phyloP scores from a whole-genome alignment of 2,797 vertebrate genomes.

The Fratercula arctica region DNA sequence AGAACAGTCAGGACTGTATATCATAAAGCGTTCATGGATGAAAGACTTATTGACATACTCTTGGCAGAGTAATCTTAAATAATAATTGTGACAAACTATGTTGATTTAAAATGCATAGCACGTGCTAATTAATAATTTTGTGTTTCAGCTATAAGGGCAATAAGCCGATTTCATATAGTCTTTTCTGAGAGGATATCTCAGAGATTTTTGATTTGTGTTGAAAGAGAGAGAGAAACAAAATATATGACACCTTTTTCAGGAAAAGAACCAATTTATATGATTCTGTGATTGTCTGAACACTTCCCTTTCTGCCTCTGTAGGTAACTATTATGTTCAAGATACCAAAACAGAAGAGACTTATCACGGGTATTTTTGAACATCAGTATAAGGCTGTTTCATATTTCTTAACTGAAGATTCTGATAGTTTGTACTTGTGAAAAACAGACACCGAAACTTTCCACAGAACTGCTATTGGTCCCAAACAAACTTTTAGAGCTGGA shows the following conservation, averaged over 20 bases:
- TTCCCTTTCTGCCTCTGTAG: not conserved
- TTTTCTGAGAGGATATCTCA: not conserved
- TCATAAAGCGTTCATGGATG: not conserved
- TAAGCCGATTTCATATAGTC: not conserved
- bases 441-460: not conserved
- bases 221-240: not conserved
- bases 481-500: not conserved
- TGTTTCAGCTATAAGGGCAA: not conserved
- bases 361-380: not conserved
- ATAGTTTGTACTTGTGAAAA: not conserved
- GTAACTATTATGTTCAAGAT: not conserved
- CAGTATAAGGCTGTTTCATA: not conserved
- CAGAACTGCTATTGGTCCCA: not conserved
- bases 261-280: not conserved
- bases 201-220: not conserved
- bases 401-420: not conserved
- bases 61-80: not conserved
- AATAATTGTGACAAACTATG: not conserved
- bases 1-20: not conserved
- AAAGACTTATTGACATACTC: not conserved
- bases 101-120: not conserved
- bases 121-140: not conserved
- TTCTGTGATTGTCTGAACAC: not conserved
- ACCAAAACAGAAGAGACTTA: not conserved
- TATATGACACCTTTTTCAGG: not conserved